Conservation (phyloP, 2,888 invertebrate species). For the Pimpla rufipes region DNA sequence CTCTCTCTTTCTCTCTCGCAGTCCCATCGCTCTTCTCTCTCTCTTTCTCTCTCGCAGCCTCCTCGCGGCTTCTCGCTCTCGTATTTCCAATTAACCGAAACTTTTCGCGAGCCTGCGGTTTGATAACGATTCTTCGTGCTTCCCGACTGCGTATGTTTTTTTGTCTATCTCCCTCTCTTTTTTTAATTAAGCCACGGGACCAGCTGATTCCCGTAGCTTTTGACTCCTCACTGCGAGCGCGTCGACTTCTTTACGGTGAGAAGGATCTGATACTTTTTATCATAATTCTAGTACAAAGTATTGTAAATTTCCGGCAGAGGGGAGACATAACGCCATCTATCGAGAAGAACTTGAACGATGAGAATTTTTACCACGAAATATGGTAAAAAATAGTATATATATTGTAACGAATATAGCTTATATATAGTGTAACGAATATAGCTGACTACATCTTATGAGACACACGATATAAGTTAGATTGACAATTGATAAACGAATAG, state of each 20-base stretch:
- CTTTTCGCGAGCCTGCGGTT: conserved; percentile 55
- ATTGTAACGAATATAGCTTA: too few species aligned
- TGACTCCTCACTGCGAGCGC: not conserved
- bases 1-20: conserved; percentile 11
- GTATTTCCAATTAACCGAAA: conserved; percentile 69
- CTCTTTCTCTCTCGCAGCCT: conserved; percentile 14
- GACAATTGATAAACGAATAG: too few species aligned
- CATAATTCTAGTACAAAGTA: too few species aligned
- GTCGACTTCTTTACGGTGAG: not conserved
- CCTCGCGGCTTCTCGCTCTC: conserved; percentile 44
- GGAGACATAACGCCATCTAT: too few species aligned
- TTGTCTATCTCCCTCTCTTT: conserved; percentile 1
- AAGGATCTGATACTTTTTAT: too few species aligned
- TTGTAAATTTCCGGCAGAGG: too few species aligned
- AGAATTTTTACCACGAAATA: too few species aligned
- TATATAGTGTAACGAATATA: too few species aligned
- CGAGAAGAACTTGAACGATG: too few species aligned
- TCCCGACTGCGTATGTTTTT: conserved; percentile 3
- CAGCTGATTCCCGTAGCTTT: conserved; percentile 30
- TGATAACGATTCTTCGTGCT: conserved; percentile 57
- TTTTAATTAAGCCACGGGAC: conserved; percentile 43
- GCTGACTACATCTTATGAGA: too few species aligned
- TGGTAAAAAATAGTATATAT: too few species aligned
- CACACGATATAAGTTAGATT: too few species aligned
- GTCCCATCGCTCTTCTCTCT: conserved; percentile 30